Evolutionary conservation across 2,797 vertebrate genomes (phyloP), one percentile per base, ranked within the genome.

Genomic region (Hippopotamyrus pictus): DNA sequence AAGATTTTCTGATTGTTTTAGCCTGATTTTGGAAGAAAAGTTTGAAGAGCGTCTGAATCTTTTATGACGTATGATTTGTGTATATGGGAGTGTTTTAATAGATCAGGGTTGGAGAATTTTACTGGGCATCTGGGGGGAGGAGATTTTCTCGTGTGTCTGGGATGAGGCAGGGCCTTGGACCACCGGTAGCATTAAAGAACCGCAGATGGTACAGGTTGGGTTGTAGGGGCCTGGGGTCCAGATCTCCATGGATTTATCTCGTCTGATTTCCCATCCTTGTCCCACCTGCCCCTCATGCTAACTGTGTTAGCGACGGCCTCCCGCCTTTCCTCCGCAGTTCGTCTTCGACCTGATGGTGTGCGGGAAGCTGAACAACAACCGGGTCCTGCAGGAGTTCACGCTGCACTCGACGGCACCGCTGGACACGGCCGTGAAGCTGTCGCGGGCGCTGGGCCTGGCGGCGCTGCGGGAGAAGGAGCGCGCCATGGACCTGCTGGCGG

Each of bases 261-360:
- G 1, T n/a, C 19, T 7, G 12, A 2, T 6, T 46, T 83, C 14
- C 37, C 44, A 22, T 19, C 44, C 37, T 19, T n/a, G 5, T 3
- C 12, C 14, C 48, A 51, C 46, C 2, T 2, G n/a, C 17, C 4
- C 46, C 46, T 22, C 25, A 11, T 6, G 46, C 12, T n/a, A n/a
- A 11, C 11, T 3, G 3, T n/a, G 46, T 51, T 50, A 25, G 46
- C 9, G 82, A 14, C 46, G 4, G 11, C 82, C 46, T 84, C 9
- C 79, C 12, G 79, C 44, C 86, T 46, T 73, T 7, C 41, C 11
- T 8, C 91, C 37, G 1, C 87, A 94, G 93, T 94, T 94, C 79
- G 90, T 94, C 17, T 93, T 94, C 65, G 93, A 95, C 89, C 91
- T 95, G 88, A 94, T 95, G 94, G 93, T 94, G 17, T 95, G 94